phyloP scores from a whole-genome alignment of 2,113 vertebrate species.

The Myotis lucifugus region DNA sequence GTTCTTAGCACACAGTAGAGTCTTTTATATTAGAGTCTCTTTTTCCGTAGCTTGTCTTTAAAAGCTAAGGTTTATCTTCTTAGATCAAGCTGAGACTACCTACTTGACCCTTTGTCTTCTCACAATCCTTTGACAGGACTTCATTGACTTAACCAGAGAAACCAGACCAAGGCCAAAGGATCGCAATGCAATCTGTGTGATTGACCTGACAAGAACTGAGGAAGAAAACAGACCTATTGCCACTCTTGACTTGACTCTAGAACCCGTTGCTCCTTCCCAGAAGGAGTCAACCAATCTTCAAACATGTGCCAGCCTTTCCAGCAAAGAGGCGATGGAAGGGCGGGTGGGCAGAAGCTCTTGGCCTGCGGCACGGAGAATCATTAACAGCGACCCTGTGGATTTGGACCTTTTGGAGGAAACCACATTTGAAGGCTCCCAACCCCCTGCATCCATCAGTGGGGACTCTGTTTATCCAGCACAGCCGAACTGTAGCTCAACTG shows the following conservation, averaged over 20 bases:
- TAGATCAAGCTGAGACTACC: neutral
- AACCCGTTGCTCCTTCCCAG: neutral
- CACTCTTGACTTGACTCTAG: constrained; percentile 55
- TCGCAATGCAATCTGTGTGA: neutral
- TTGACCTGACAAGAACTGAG: constrained; percentile 83
- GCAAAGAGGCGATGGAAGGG: neutral
- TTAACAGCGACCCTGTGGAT: neutral
- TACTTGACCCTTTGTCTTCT: constrained; percentile 39
- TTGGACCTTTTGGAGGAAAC: neutral
- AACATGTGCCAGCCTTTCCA: neutral
- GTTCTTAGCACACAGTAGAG: neutral
- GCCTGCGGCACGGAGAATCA: neutral
- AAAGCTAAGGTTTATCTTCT: constrained; percentile 27
- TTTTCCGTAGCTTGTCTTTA: neutral
- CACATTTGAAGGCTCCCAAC: constrained; percentile 4
- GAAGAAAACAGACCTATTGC: constrained; percentile 66
- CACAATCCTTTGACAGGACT: constrained; percentile 79
- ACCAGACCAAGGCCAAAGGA: constrained; percentile 58
- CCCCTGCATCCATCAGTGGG: neutral
- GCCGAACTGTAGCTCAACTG: constrained; percentile 68
- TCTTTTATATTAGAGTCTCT: neutral
- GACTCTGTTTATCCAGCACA: constrained; percentile 58
- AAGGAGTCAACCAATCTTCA: neutral
- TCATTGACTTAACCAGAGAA: constrained; percentile 87
- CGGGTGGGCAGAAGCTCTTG: accelerated